Conservation (phyloP, 2,113 vertebrate genomes). For the Hemibagrus wyckioides region DNA sequence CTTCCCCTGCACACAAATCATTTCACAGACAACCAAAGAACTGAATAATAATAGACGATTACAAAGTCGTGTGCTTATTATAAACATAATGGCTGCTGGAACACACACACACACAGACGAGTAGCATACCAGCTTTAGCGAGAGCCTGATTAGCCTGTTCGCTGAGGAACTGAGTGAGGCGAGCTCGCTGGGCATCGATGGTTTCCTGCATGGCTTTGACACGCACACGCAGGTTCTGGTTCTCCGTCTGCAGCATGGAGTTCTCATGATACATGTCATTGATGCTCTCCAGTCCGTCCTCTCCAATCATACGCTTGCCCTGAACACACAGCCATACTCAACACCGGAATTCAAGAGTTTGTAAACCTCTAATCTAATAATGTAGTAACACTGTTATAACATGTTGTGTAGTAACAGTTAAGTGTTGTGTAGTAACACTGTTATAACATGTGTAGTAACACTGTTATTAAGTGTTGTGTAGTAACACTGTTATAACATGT, state of each 20-base stretch:
- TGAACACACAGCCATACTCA: constrained; percentile 53
- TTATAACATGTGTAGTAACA: too few species aligned
- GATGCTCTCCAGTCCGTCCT: constrained; percentile 93
- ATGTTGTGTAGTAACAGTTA: not conserved
- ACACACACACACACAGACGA: not conserved
- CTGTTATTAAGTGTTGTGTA: too few species aligned
- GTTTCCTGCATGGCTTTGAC: constrained; percentile 99
- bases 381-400: too few species aligned
- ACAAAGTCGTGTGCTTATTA: not conserved
- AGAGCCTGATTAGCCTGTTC: constrained; percentile 91
- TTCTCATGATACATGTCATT: constrained; percentile 99
- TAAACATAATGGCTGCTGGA: not conserved
- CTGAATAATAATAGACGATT: not conserved
- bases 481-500: not conserved
- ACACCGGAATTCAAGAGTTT: too few species aligned
- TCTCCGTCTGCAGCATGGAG: constrained; percentile 95
- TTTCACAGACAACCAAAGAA: not conserved
- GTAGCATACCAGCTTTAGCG: constrained; percentile 80
- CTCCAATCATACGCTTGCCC: constrained; percentile 92
- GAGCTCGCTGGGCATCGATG: constrained; percentile 81
- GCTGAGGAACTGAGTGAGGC: constrained; percentile 88
- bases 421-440: not conserved
- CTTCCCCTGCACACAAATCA: constrained; percentile 80
- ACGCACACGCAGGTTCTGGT: constrained; percentile 89
- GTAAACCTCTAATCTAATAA: not conserved